phyloP scores from a whole-genome alignment of 1,140 invertebrate genomes.

The Anastrepha ludens region DNA sequence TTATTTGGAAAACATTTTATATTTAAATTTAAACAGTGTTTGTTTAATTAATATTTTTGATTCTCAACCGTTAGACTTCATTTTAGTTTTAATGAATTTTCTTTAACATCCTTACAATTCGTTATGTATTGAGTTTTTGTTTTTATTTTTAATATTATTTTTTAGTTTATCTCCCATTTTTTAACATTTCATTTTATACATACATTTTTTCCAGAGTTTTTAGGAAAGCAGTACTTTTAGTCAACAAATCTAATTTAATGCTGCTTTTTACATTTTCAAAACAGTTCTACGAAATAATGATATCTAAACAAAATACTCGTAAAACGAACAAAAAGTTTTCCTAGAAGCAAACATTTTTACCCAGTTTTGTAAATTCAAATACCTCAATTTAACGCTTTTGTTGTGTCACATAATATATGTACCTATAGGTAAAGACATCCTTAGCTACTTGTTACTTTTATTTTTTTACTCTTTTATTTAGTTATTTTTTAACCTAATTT shows the following conservation, averaged over 20 bases:
- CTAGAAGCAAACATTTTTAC: too few species aligned
- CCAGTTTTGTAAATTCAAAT: too few species aligned
- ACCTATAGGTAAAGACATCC: too few species aligned
- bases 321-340: too few species aligned
- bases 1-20: constrained; percentile 20
- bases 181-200: neutral
- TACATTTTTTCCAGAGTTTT: too few species aligned
- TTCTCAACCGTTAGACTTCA: constrained; percentile 36
- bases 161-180: neutral
- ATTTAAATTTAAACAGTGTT: constrained; percentile 40
- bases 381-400: too few species aligned
- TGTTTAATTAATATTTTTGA: constrained; percentile 19
- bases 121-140: neutral
- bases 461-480: constrained; percentile 29
- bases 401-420: too few species aligned
- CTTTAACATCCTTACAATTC: neutral
- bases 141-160: neutral
- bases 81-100: constrained; percentile 60
- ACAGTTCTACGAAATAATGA: too few species aligned
- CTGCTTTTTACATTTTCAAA: too few species aligned
- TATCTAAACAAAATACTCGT: too few species aligned
- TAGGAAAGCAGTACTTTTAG: too few species aligned
- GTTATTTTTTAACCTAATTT: constrained; percentile 21
- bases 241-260: too few species aligned
- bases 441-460: constrained; percentile 47